These are phyloP conservation scores for Catharus bicknelli DNA, from an alignment of 2,113 vertebrate genomes.

Conservation along the genomic window DNA sequence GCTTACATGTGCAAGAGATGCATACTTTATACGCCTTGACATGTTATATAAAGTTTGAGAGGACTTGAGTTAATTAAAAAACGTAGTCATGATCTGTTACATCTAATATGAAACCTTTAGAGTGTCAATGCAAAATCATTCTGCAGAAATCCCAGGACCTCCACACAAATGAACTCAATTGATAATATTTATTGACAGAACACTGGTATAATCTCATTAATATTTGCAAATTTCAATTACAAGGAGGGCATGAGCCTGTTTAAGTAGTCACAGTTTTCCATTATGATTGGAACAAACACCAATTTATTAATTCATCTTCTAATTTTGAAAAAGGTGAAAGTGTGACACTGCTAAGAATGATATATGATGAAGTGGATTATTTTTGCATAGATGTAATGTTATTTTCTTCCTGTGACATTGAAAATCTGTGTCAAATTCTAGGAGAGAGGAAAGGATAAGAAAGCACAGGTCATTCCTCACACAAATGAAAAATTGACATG, in stretches of 20 bases:
- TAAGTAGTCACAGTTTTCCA: constrained; percentile 10
- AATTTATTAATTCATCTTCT: background rate
- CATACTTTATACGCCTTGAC: background rate
- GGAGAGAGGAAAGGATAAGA: background rate
- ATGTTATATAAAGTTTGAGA: background rate
- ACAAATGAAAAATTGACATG: background rate
- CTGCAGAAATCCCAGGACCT: constrained; percentile 41
- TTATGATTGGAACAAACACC: constrained; percentile 17
- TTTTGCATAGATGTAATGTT: background rate
- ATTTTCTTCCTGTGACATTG: constrained; percentile 9
- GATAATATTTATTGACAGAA: constrained; percentile 59
- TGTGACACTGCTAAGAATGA: background rate
- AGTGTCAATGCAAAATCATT: constrained; percentile 13
- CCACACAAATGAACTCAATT: constrained; percentile 17
- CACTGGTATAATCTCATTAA: constrained; percentile 48
- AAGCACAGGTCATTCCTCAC: background rate
- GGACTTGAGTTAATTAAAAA: constrained; percentile 48
- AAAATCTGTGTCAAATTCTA: background rate
- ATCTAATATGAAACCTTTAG: constrained; percentile 20
- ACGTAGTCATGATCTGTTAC: background rate
- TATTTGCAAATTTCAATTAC: constrained; percentile 57
- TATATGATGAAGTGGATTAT: background rate
- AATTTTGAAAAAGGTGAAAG: constrained; percentile 30
- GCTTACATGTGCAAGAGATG: background rate
- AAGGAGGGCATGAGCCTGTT: constrained; percentile 13